Conservation (phyloP, 2,113 vertebrate species). For the Empidonax traillii region DNA sequence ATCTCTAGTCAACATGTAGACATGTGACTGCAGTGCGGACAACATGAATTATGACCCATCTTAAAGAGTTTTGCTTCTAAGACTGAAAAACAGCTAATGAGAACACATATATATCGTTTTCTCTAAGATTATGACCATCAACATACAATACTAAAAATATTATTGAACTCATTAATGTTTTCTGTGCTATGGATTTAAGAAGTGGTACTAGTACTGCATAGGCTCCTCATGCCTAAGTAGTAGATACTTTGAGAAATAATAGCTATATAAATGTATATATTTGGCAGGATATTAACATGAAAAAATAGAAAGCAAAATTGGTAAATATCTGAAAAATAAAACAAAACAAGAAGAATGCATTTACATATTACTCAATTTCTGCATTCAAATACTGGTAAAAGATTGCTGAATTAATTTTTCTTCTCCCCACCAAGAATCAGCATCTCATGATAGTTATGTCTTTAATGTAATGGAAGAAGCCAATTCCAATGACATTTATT, state of each 20-base stretch:
- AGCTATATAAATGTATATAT: neutral
- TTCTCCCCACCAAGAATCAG: neutral
- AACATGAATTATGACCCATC: conserved; percentile 26
- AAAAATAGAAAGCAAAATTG: neutral
- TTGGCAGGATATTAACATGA: neutral
- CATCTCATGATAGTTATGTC: neutral
- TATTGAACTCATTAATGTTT: neutral
- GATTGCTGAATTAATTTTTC: neutral
- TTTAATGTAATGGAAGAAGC: neutral
- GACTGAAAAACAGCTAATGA: neutral
- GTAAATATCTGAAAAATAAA: neutral
- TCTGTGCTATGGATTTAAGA: neutral
- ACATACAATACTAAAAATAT: neutral
- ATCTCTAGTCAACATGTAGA: conserved; percentile 14
- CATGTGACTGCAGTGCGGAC: conserved; percentile 14
- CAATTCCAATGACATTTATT: neutral
- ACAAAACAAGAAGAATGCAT: neutral
- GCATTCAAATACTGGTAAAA: neutral
- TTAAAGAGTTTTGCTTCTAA: neutral
- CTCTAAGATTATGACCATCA: neutral
- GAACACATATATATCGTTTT: neutral
- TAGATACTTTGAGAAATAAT: neutral
- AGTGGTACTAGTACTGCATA: neutral
- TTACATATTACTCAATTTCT: neutral
- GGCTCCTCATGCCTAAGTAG: neutral